phyloP scores from a whole-genome alignment of 2,888 invertebrate species.

The Leucozona laternaria region DNA sequence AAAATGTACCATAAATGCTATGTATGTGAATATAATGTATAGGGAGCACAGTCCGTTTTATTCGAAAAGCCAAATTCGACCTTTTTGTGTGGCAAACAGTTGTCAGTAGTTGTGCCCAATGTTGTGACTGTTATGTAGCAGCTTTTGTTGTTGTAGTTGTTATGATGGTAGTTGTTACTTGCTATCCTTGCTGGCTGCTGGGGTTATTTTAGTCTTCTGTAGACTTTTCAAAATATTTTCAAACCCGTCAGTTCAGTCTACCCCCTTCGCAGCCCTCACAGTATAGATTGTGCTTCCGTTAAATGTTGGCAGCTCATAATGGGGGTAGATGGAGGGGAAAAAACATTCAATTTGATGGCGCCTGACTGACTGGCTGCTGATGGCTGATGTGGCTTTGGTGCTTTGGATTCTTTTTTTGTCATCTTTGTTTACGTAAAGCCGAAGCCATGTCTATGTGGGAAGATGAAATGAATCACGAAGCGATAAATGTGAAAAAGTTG shows the following conservation, averaged over 20 bases:
- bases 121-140: slow-evolving; percentile 52
- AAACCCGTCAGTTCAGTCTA: not conserved
- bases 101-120: slow-evolving; percentile 69
- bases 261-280: not conserved
- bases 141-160: slow-evolving; percentile 13
- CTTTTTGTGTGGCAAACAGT: slow-evolving; percentile 64
- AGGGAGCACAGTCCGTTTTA: slow-evolving; percentile 25
- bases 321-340: not conserved
- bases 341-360: slow-evolving; percentile 57
- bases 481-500: slow-evolving; percentile 65
- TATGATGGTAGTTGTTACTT: slow-evolving; percentile 10
- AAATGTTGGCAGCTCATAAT: slow-evolving; percentile 60
- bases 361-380: slow-evolving; percentile 72
- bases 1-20: slow-evolving; percentile 56
- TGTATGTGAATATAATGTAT: slow-evolving; percentile 16
- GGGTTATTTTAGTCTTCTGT: slow-evolving; percentile 25
- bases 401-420: slow-evolving; percentile 2
- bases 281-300: slow-evolving; percentile 35
- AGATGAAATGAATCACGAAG: slow-evolving; percentile 71
- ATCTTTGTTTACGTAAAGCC: slow-evolving; percentile 57
- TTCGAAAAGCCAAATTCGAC: slow-evolving; percentile 35
- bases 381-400: slow-evolving; percentile 53
- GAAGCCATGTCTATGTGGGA: slow-evolving; percentile 16
- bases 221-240: slow-evolving; percentile 43
- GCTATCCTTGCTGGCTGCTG: slow-evolving; percentile 1